Evolutionary conservation across 1,140 invertebrate genomes (phyloP).

Genomic region (Drosophila lini): DNA sequence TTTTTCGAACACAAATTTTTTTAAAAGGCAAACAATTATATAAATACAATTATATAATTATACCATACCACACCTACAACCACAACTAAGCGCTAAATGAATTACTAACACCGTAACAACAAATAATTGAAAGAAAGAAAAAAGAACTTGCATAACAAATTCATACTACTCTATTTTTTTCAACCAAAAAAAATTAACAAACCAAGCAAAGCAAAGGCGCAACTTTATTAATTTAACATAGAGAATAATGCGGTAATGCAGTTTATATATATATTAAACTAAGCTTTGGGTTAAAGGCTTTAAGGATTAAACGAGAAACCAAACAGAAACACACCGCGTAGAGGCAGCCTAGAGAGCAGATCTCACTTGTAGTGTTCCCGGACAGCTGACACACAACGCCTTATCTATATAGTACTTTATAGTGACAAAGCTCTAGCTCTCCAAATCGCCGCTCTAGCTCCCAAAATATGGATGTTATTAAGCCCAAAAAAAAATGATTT

Average conservation of each 20-base stretch:
- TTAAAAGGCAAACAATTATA: constrained; percentile 41
- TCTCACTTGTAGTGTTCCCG: constrained; percentile 50
- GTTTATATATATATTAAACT: constrained; percentile 34
- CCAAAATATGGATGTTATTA: constrained; percentile 44
- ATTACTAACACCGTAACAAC: constrained; percentile 77
- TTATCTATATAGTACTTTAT: constrained; percentile 45
- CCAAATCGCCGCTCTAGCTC: constrained; percentile 52
- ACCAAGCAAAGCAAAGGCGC: constrained; percentile 26
- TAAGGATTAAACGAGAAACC: constrained; percentile 36
- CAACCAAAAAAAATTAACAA: constrained; percentile 67
- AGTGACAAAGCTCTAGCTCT: constrained; percentile 35
- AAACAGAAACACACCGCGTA: constrained; percentile 23
- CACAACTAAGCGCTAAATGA: constrained; percentile 65
- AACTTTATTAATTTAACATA: constrained; percentile 62
- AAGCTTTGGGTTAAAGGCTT: constrained; percentile 72
- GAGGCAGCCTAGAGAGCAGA: constrained; percentile 44
- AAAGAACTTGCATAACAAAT: constrained; percentile 84
- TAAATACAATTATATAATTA: constrained; percentile 35
- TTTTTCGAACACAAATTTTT: constrained; percentile 55
- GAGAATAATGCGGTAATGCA: constrained; percentile 68
- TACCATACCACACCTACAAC: constrained; percentile 45
- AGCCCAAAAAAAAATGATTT: not conserved
- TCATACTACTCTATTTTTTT: constrained; percentile 80
- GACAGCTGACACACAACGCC: constrained; percentile 47
- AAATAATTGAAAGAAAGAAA: constrained; percentile 74